Conservation (phyloP, 2,888 invertebrate species). For the Sylvicola cinctus region DNA sequence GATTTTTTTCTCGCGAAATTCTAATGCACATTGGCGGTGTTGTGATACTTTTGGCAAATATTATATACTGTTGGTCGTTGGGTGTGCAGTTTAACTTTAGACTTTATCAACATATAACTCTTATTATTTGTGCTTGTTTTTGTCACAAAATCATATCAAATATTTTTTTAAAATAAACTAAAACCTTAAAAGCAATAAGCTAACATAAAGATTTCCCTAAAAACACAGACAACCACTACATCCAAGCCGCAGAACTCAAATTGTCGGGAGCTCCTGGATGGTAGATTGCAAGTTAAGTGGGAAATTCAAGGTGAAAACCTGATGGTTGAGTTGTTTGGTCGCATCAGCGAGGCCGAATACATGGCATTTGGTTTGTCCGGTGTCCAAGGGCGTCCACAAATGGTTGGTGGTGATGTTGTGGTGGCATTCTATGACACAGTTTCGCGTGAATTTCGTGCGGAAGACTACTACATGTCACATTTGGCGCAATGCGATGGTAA, state of each 20-base stretch:
- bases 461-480: constrained; percentile 70
- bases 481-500: constrained; percentile 64
- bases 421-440: constrained; percentile 52
- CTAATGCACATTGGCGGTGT: too few species aligned
- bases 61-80: too few species aligned
- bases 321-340: constrained; percentile 56
- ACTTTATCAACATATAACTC: constrained; percentile 1
- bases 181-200: too few species aligned
- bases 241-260: constrained; percentile 47
- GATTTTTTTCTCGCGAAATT: too few species aligned
- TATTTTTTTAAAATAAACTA: too few species aligned
- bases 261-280: constrained; percentile 67
- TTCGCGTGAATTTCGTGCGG: constrained; percentile 40
- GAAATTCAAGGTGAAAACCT: constrained; percentile 54
- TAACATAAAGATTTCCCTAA: too few species aligned
- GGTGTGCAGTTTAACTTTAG: too few species aligned
- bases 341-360: constrained; percentile 65
- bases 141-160: too few species aligned
- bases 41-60: too few species aligned
- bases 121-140: too few species aligned
- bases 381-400: constrained; percentile 46
- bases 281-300: constrained; percentile 74
- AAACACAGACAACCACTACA: constrained; percentile 63
- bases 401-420: constrained; percentile 67
- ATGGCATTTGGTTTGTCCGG: constrained; percentile 77